Base-by-base conservation (phyloP, 2,113 vertebrate species). In the Danionella cerebrum region DNA sequence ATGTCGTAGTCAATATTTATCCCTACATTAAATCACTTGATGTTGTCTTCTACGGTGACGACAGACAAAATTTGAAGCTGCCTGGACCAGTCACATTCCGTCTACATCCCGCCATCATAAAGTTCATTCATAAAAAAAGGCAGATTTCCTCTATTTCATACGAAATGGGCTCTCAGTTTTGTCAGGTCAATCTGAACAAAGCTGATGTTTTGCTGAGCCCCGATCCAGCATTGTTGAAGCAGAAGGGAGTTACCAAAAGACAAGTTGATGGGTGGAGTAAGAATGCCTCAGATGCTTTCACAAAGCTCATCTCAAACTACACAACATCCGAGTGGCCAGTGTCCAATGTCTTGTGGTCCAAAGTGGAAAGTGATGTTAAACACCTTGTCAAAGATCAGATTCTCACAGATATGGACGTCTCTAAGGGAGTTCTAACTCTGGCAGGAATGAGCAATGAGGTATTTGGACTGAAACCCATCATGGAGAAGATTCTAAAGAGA, bases 31-130 rank as follows among this genome's bases (percentile, higher is more conserved):
- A 36, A 12, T 91, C 84, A 0, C 71, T 95, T 77, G 80, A 81
- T 55, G 69, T 82, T 9, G 87, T 89, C 41, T 75, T 96, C 0
- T 94, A 94, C n/a, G 89, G 90, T 19, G 82, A 85, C 50, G 79
- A 87, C 0, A 86, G 88, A 0, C 90, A 90, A 0, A 36, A 69
- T 19, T 81, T 91, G 73, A 90, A 87, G 71, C 72, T 89, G 41
- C 94, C 91, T 0, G 79, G 91, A 13, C 74, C 93, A n/a, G 42
- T 92, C 65, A 83, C 51, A 10, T 52, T 91, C 48, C 52, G 2
- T 2, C 31, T 96, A 68, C 78, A 84, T 52, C 79, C 22, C 0
- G 11, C 79, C 1, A 50, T 94, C 67, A 87, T 84, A 82, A 66
- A 71, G 1, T 93, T 92, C 67, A 84, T 96, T 11, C 51, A 74